These are phyloP conservation scores for Andricus quercusramuli DNA, from an alignment of 2,888 invertebrate genomes.

Conservation along the genomic window DNA sequence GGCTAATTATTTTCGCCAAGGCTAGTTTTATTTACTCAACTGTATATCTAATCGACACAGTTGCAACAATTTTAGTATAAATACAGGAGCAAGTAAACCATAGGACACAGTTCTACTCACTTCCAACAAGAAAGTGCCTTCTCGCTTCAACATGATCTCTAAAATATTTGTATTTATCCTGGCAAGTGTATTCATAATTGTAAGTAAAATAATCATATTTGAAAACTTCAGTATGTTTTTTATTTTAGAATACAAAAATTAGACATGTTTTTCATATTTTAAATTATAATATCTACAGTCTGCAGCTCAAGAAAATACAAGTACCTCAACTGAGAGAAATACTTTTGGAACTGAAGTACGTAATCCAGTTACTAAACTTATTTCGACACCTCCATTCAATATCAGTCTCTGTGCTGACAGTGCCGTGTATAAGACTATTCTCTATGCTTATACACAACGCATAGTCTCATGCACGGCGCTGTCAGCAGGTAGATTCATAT, in stretches of 20 bases:
- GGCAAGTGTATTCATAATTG: constrained; percentile 37
- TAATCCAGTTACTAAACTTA: background rate
- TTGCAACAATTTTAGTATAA: too few relatives aligned
- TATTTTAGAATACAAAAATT: background rate
- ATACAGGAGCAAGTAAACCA: too few relatives aligned
- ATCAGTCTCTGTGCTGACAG: too few relatives aligned
- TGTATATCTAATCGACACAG: too few relatives aligned
- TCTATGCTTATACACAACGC: too few relatives aligned
- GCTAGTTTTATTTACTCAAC: too few relatives aligned
- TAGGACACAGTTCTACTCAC: too few relatives aligned
- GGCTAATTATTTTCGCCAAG: too few relatives aligned
- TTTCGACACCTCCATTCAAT: background rate
- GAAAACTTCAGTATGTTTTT: background rate
- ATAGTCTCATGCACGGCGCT: too few relatives aligned
- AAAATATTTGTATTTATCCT: constrained; percentile 39
- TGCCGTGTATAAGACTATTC: too few relatives aligned
- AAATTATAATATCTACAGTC: background rate
- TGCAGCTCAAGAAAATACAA: background rate
- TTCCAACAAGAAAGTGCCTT: background rate
- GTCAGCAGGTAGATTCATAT: too few relatives aligned
- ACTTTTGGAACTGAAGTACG: background rate
- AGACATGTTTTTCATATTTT: background rate
- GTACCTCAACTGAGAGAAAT: background rate
- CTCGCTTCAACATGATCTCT: constrained; percentile 38
- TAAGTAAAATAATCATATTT: background rate